phyloP scores from a whole-genome alignment of 1,140 invertebrate species.

The Chlorops oryzae region DNA sequence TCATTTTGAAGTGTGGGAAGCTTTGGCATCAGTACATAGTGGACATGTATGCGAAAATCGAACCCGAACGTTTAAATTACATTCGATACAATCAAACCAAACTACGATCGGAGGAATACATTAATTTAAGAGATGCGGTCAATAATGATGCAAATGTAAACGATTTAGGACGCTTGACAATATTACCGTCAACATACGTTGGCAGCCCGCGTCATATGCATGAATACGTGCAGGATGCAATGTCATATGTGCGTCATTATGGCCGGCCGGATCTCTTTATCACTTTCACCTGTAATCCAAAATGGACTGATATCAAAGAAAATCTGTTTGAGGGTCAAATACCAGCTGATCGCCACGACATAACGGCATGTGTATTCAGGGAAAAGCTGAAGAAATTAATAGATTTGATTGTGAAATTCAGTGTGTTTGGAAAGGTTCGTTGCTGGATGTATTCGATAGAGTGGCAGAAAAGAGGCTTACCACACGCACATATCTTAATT shows the following conservation, averaged over 20 bases:
- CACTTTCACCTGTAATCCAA: slow-evolving; percentile 51
- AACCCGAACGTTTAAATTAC: slow-evolving; percentile 3
- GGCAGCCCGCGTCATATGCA: slow-evolving; percentile 49
- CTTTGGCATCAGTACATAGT: slow-evolving; percentile 21
- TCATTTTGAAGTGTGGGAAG: slow-evolving; percentile 35
- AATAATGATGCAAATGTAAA: slow-evolving; percentile 28
- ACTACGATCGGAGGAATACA: slow-evolving; percentile 11
- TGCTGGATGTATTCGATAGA: slow-evolving; percentile 50
- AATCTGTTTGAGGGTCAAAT: slow-evolving; percentile 34
- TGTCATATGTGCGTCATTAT: slow-evolving; percentile 49
- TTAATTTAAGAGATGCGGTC: slow-evolving; percentile 10
- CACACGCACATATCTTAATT: slow-evolving; percentile 14
- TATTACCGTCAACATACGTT: slow-evolving; percentile 47
- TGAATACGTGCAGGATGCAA: slow-evolving; percentile 50
- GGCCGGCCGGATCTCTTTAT: slow-evolving; percentile 45
- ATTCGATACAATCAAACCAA: slow-evolving; percentile 9
- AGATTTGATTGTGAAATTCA: slow-evolving; percentile 44
- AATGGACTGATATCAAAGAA: slow-evolving; percentile 46
- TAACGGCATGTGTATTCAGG: slow-evolving; percentile 49
- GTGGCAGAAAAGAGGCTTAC: slow-evolving; percentile 38
- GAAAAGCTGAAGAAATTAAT: slow-evolving; percentile 50
- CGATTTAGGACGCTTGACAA: slow-evolving; percentile 38
- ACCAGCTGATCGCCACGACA: slow-evolving; percentile 35
- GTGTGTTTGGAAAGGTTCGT: slow-evolving; percentile 34
- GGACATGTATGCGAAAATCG: slow-evolving; percentile 13